Percentiles rank a stretch among this genome's conserved stretches.
Conservation (phyloP, 2,113 vertebrate species). For the Eulemur macaco region DNA sequence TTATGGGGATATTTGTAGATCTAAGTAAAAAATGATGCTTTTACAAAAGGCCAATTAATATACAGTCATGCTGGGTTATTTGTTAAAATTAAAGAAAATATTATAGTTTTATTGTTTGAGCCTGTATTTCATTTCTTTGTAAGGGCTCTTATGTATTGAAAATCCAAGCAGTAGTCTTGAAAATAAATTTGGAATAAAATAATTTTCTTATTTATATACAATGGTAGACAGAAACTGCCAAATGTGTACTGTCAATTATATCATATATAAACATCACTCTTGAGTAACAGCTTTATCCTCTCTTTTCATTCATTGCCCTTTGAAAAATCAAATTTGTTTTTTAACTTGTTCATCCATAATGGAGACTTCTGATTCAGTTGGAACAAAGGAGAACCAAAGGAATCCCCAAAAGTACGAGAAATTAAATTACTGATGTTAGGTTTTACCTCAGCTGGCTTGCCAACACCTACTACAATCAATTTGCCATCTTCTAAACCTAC, state of each 20-base stretch:
- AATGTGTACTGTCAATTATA: slow-evolving; percentile 28
- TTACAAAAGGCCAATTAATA: slow-evolving; percentile 39
- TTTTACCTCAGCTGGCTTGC: slow-evolving; percentile 98
- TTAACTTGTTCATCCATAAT: slow-evolving; percentile 88
- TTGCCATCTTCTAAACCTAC: slow-evolving; percentile 97
- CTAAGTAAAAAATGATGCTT: neutral
- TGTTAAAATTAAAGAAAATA: slow-evolving; percentile 52
- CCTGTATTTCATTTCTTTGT: slow-evolving; percentile 18
- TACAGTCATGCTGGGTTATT: slow-evolving; percentile 33
- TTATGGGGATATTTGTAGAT: slow-evolving; percentile 54
- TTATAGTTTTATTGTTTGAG: neutral
- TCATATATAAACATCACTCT: slow-evolving; percentile 22
- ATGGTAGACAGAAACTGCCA: neutral
- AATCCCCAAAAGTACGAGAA: slow-evolving; percentile 88
- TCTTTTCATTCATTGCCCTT: slow-evolving; percentile 45
- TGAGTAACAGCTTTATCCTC: slow-evolving; percentile 14
- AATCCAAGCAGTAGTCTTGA: neutral
- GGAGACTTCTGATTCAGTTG: slow-evolving; percentile 88
- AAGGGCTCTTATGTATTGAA: neutral
- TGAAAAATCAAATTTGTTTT: slow-evolving; percentile 85
- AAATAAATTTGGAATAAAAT: slow-evolving; percentile 37
- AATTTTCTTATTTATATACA: slow-evolving; percentile 20
- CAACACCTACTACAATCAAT: slow-evolving; percentile 97
- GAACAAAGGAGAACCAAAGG: slow-evolving; percentile 87
- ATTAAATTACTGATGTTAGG: slow-evolving; percentile 90